A percentile compares a stretch with the other conserved stretches of the same genome.
phyloP scores from a whole-genome alignment of 2,797 vertebrate genomes.

The Coranthus polyacanthus region DNA sequence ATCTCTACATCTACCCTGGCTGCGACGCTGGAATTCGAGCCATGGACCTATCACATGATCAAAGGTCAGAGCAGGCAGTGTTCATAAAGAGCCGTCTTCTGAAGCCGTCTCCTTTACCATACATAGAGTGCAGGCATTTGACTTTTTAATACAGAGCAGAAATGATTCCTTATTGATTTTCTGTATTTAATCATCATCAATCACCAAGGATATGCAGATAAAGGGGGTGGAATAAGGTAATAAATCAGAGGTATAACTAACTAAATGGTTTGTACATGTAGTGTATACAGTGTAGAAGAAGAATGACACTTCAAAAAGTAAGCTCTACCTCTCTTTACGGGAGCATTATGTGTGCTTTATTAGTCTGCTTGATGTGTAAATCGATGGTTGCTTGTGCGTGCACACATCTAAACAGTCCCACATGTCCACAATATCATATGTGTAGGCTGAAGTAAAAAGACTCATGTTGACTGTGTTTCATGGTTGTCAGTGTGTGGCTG shows the following conservation, averaged over 20 bases:
- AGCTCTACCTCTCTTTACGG: neutral
- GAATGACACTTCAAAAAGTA: neutral
- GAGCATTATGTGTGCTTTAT: slow-evolving; percentile 7
- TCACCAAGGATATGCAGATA: neutral
- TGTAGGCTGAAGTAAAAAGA: slow-evolving; percentile 35
- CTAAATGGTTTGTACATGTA: too few species aligned
- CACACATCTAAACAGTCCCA: slow-evolving; percentile 9
- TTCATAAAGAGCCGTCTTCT: neutral
- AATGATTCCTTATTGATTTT: neutral
- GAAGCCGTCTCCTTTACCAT: too few species aligned
- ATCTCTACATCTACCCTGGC: slow-evolving; percentile 97
- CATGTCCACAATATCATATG: slow-evolving; percentile 5
- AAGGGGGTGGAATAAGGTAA: neutral
- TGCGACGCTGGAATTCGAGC: slow-evolving; percentile 97
- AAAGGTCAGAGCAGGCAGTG: slow-evolving; percentile 87
- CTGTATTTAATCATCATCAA: neutral
- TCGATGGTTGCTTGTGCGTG: neutral
- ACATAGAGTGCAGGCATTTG: too few species aligned
- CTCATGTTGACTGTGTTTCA: slow-evolving; percentile 27
- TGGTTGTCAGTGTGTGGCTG: slow-evolving; percentile 52
- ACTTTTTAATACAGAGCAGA: too few species aligned
- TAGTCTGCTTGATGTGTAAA: neutral
- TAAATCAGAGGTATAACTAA: neutral
- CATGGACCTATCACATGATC: slow-evolving; percentile 98
- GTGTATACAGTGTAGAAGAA: neutral